Base-by-base conservation (phyloP, 2,797 vertebrate species). In the Sebastes matsubarae region DNA sequence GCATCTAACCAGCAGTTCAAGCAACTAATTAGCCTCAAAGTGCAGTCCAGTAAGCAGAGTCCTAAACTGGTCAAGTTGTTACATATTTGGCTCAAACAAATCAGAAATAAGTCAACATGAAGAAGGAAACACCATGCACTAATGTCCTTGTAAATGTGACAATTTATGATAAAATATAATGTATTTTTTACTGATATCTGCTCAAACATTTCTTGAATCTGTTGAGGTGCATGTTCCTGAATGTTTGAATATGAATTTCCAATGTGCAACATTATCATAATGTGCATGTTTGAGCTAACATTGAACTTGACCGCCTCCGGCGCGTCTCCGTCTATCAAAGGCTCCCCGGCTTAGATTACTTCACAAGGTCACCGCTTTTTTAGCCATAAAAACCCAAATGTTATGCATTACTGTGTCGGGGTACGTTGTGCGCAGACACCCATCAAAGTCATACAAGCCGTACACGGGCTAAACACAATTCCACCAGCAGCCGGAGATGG, bases 341-440 rank as follows among this genome's bases (percentile, higher is more conserved):
- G 74, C 74, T 68, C 57, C 36, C 64, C 0, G 13, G 68, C 68
- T 71, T 55, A 46, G 57, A 85, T 76, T 22, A 55, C 71, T 75
- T 72, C 50, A 63, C 86, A 89, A 89, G 88, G 88, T 89, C 77
- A 61, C 16, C 6, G 24, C 61, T 50, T 77, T 82, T 82, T 76
- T 65, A 27, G 24, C 24, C 14, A 6, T 68, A 50, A 79, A 67
- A 85, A 58, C 25, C 50, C 20, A 80, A 76, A 84, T 70, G 74
- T 68, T 82, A 75, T 50, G 77, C 80, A 65, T 83, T 72, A 38
- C 61, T 10, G 6, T 69, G 68, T 82, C 16, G 34, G 75, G 75
- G 18, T 12, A 14, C 24, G 61, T 68, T 20, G 46, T 4, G 63
- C 16, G 71, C 79, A 71, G 77, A 83, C 68, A 74, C 76, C 46